A percentile compares a stretch with the other conserved stretches of the same genome.
Evolutionary conservation across 2,797 vertebrate genomes (phyloP).

Genomic region (Microchirus variegatus): DNA sequence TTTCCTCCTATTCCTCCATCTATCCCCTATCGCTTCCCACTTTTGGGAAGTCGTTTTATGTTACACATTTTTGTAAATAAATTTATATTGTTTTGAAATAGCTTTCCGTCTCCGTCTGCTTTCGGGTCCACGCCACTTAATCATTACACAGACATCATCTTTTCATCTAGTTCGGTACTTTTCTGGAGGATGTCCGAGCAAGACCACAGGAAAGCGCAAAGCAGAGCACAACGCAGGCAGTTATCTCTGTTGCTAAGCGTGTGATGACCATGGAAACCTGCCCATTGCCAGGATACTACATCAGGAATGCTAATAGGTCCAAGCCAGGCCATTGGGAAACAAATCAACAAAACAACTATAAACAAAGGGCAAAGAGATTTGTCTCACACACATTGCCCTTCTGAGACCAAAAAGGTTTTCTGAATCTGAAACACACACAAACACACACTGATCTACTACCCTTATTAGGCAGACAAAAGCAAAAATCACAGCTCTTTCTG

Average conservation of each 20-base stretch:
- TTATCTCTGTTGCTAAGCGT: slow-evolving; percentile 56
- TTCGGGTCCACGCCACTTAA: too few species aligned
- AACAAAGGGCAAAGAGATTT: slow-evolving; percentile 45
- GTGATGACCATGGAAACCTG: slow-evolving; percentile 38
- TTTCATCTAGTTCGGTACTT: slow-evolving; percentile 20
- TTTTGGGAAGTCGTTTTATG: too few species aligned
- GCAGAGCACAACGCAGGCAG: slow-evolving; percentile 42
- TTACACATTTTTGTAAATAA: too few species aligned
- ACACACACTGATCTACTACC: slow-evolving; percentile 9
- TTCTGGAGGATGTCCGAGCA: slow-evolving; percentile 36
- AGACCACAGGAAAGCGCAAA: slow-evolving; percentile 43
- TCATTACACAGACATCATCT: slow-evolving; percentile 41
- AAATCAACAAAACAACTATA: slow-evolving; percentile 48
- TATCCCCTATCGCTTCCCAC: too few species aligned
- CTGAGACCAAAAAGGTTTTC: too few species aligned
- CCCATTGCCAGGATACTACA: slow-evolving; percentile 60
- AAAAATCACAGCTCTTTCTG: slow-evolving; percentile 6
- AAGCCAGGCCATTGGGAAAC: slow-evolving; percentile 46
- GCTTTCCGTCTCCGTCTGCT: too few species aligned
- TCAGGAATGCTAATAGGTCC: slow-evolving; percentile 60
- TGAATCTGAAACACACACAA: neutral
- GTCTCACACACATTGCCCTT: slow-evolving; percentile 34
- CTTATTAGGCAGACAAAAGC: slow-evolving; percentile 5
- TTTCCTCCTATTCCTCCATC: too few species aligned
- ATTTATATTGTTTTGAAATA: too few species aligned